phyloP scores from a whole-genome alignment of 2,888 invertebrate genomes.

The Lamproptera curius region DNA sequence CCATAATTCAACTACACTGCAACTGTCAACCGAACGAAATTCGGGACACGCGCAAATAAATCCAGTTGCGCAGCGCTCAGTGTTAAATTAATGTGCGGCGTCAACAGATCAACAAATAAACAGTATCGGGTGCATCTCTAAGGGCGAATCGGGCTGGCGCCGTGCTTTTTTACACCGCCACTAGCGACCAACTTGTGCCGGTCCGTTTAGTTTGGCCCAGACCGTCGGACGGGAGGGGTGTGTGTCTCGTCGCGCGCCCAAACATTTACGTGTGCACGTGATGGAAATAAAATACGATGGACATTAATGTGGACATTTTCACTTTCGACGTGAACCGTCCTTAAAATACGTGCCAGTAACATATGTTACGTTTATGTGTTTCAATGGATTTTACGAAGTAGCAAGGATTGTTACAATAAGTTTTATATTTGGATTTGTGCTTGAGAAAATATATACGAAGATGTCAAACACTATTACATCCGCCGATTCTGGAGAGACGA shows the following conservation, averaged over 20 bases:
- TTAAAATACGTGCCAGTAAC: slow-evolving; percentile 49
- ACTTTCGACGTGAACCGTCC: slow-evolving; percentile 44
- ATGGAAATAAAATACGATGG: slow-evolving; percentile 41
- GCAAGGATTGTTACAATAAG: slow-evolving; percentile 34
- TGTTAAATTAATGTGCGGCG: not conserved
- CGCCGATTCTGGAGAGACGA: slow-evolving; percentile 37
- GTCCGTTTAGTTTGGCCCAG: slow-evolving; percentile 51
- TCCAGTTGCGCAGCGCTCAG: not conserved
- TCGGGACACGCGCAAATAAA: not conserved
- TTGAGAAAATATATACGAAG: slow-evolving; percentile 39
- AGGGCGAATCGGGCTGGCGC: slow-evolving; percentile 74
- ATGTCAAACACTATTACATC: slow-evolving; percentile 58
- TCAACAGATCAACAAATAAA: slow-evolving; percentile 8
- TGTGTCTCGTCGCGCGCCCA: slow-evolving; percentile 27
- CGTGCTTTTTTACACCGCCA: slow-evolving; percentile 72
- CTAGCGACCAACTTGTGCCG: slow-evolving; percentile 46
- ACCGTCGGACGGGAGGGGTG: slow-evolving; percentile 42
- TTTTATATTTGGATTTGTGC: slow-evolving; percentile 36
- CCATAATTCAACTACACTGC: too few species aligned
- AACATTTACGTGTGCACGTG: slow-evolving; percentile 41
- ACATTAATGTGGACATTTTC: slow-evolving; percentile 35
- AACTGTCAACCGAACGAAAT: too few species aligned
- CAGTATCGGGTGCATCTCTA: slow-evolving; percentile 58
- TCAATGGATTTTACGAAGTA: slow-evolving; percentile 37
- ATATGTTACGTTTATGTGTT: slow-evolving; percentile 39